Conservation (phyloP, 2,113 vertebrate species). For the Phylloscopus trochilus region DNA sequence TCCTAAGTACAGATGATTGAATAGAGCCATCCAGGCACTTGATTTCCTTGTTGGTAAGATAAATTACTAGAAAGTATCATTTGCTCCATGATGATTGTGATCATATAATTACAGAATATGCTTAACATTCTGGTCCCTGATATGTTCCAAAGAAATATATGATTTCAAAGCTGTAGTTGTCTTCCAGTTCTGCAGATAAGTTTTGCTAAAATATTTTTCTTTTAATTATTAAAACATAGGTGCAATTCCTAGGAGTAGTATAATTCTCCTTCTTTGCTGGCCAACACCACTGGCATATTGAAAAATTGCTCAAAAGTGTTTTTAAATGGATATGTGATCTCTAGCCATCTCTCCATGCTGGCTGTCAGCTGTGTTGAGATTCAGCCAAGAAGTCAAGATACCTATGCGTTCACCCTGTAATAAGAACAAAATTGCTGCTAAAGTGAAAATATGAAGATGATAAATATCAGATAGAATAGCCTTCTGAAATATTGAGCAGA, state of each 20-base stretch:
- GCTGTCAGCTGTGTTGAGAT: not conserved
- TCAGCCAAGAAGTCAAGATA: conserved; percentile 11
- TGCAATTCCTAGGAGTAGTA: not conserved
- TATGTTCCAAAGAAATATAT: not conserved
- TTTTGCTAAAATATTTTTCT: conserved; percentile 28
- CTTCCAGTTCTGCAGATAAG: not conserved
- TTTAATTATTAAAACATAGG: conserved; percentile 6
- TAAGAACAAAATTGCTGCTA: not conserved
- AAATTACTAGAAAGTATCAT: not conserved
- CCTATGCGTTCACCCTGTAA: not conserved
- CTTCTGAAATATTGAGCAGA: not conserved
- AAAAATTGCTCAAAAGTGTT: not conserved
- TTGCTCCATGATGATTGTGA: not conserved
- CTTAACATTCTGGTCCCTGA: not conserved
- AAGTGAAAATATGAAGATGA: not conserved
- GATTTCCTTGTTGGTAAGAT: not conserved
- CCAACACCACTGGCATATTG: not conserved
- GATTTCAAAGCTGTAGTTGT: not conserved
- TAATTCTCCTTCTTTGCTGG: not conserved
- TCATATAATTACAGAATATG: not conserved
- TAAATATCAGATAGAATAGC: not conserved
- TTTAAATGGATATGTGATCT: not conserved
- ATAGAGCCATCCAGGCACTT: not conserved
- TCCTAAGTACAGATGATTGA: not conserved
- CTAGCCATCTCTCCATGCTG: not conserved